Evolutionary conservation across 2,113 vertebrate species (phyloP), one percentile per base, ranked within the genome.

Genomic region (Crotalus viridis): DNA sequence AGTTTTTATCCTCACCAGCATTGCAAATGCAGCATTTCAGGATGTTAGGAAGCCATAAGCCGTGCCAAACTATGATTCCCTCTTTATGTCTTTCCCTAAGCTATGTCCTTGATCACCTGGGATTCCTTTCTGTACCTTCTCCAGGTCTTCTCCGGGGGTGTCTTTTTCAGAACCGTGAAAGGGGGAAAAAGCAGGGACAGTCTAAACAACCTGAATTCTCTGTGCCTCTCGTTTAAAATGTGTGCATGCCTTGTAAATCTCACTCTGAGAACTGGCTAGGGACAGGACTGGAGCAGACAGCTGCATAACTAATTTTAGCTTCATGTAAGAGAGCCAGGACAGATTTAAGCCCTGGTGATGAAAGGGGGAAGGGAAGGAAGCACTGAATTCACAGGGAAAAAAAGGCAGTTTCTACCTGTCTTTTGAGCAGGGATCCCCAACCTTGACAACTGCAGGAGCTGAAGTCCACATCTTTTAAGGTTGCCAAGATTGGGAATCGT

Each of bases 291-390:
- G 55, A 59, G n/a, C 0, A 56, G 91, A 95, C 94, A 97, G 93
- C 94, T 94, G 96, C 90, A 5, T 10, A 24, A 74, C 94, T 95
- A 95, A 96, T 87, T 94, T 97, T 96, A 95, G 90, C 93, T 22
- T 54, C 85, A 48, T 56, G 43, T 89, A 48, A 6, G 88, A 96
- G 87, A 94, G 91, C 56, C 3, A 91, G 94, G 95, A 93, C 90
- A 89, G 89, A 89, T 90, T 92, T 93, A 46, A 22, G 92, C 96
- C 90, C 92, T 90, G 97, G 88, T 89, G 91, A 17, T 43, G 17
- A 39, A 43, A 43, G 7, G 33, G 33, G 17, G 17, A 39, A 81
- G 7, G 24, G 4, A 10, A 90, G 85, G 93, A 39, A 94, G 19
- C 39, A 51, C 33, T 91, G 91, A 90, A 64, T 56, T 87, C 48